Evolutionary conservation across 2,797 vertebrate genomes (phyloP).

Genomic region (Mus minutoides): DNA sequence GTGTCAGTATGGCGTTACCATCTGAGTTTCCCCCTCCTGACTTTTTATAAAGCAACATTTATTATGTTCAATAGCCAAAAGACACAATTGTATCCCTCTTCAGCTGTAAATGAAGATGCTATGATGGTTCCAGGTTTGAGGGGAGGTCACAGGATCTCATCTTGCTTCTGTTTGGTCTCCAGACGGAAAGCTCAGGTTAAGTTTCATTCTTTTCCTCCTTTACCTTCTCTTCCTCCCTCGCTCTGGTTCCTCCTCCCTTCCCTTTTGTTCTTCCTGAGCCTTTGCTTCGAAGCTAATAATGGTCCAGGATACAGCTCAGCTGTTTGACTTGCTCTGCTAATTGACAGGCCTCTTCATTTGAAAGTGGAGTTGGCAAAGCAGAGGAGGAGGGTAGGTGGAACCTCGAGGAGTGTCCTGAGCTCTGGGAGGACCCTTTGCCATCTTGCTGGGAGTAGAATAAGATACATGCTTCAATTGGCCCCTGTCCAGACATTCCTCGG

Average conservation of each 20-base stretch:
- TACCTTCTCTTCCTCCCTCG: not conserved
- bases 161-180: conserved; percentile 7
- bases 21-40: conserved; percentile 66
- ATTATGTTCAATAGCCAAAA: conserved; percentile 69
- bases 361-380: conserved; percentile 44
- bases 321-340: conserved; percentile 15
- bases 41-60: conserved; percentile 55
- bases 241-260: not conserved
- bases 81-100: not conserved
- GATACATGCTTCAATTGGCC: not conserved
- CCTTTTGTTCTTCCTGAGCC: not conserved
- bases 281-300: conserved; percentile 58
- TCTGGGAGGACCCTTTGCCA: not conserved
- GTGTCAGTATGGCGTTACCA: conserved; percentile 87
- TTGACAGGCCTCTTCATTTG: conserved; percentile 21
- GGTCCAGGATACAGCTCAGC: conserved; percentile 46
- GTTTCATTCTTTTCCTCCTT: not conserved
- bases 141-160: not conserved
- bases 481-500: not conserved
- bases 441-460: not conserved
- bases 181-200: conserved; percentile 41
- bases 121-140: not conserved
- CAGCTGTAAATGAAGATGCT: not conserved
- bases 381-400: not conserved
- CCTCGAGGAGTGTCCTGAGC: not conserved